Base-by-base conservation (phyloP, 2,797 vertebrate genomes). In the Fistularia commersonii region DNA sequence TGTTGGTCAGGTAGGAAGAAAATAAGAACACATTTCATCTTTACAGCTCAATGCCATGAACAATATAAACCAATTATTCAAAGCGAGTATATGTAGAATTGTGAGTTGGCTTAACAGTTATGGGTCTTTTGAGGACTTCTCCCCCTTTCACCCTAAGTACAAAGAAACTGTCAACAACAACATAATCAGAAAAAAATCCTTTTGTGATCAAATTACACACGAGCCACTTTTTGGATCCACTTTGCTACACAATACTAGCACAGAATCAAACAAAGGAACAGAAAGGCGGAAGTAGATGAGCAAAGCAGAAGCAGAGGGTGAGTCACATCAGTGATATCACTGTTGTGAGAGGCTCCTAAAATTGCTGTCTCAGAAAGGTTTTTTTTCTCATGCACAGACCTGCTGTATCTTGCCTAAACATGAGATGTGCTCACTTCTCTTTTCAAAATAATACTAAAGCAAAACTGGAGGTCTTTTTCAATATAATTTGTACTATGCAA, bases 251-350 rank as follows among this genome's bases (percentile, higher is more conserved):
- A 47, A 48, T 6, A 33, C 8, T 64, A 59, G 43, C 49, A 41
- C 32, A 0, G 34, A 15, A 66, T 12, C 60, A 62, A 31, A 52
- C 49, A 11, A 6, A 49, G n/a, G 39, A 74, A 75, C 51, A 72
- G 64, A 63, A 69, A 69, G 41, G 54, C 75, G 79, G 82, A 84
- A 83, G 77, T 57, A 42, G 56, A 69, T 9, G 2, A 54, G 46
- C 45, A 41, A 51, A 69, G 62, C 73, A 76, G 74, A 80, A 74
- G 58, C 52, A 51, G 55, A 1, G 37, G 61, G 59, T 83, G 80
- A 79, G 68, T 77, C 77, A 81, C 58, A 54, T 40, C 41, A 32
- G 50, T 75, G 77, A 79, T 66, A 76, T 81, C 74, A 86, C 58
- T 41, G 7, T 38, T 37, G 48, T 32, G 58, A 66, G 59, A 61